Evolutionary conservation across 2,113 vertebrate species (phyloP).

Genomic region (Microcebus lehilahytsara): DNA sequence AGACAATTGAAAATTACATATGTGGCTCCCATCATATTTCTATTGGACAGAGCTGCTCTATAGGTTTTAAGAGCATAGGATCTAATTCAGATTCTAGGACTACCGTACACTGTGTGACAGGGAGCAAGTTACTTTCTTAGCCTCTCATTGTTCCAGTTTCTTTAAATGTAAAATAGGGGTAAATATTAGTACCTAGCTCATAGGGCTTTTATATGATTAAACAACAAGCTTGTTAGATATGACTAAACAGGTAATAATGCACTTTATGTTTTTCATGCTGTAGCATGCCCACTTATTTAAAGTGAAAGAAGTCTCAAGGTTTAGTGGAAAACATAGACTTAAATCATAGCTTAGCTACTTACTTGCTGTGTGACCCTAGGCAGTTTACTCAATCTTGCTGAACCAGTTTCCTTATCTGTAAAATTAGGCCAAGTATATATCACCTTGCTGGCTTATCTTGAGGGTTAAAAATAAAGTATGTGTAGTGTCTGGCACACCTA

Average conservation of each 20-base stretch:
- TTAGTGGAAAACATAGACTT: conserved; percentile 20
- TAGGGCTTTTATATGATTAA: background rate
- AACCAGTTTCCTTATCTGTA: conserved; percentile 12
- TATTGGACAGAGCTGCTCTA: background rate
- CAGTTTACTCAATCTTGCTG: background rate
- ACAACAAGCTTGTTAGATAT: background rate
- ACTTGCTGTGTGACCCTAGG: background rate
- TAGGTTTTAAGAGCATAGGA: background rate
- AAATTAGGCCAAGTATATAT: conserved; percentile 6
- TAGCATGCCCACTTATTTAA: background rate
- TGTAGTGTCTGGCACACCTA: background rate
- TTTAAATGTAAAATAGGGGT: background rate
- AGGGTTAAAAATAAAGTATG: background rate
- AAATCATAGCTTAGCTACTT: background rate
- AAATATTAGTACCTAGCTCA: background rate
- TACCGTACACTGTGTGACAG: background rate
- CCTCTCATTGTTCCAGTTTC: background rate
- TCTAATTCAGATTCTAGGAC: background rate
- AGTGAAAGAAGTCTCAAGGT: background rate
- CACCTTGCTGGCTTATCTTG: background rate
- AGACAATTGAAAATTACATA: background rate
- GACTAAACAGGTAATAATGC: background rate
- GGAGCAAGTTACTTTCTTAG: background rate
- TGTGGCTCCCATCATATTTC: background rate
- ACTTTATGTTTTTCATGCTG: background rate